Base-by-base conservation (phyloP, 2,797 vertebrate genomes). In the Cichlasoma orientale region DNA sequence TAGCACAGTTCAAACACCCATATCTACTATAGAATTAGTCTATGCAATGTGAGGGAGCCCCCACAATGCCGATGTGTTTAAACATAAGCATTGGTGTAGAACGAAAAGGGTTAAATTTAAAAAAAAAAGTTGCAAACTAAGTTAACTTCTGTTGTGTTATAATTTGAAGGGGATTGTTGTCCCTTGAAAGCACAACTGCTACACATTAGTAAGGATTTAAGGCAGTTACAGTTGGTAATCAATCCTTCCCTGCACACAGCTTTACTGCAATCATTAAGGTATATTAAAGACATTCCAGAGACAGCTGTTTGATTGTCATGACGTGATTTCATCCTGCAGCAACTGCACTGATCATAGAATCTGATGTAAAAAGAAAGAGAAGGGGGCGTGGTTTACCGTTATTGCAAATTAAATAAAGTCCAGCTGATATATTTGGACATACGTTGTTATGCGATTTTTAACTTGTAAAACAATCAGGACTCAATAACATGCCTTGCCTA, bases 281-380 rank as follows among this genome's bases (percentile, higher is more conserved):
- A 11, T 41, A 21, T n/a, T 78, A 21, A 78, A 56, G 16, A 13
- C 11, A 19, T 7, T 21, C 12, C 8, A 25, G 52, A 56, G 13
- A 66, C 19, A 25, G 25, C 2, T 31, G 41, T 19, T 55, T 47
- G 25, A 21, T 1, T 31, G 16, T 44, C 1, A 1, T 55, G 36
- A 23, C 27, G 29, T 18, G 7, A 50, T 27, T 68, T 52, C 47
- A 5, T 12, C 29, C 18, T 21, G 19, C 11, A 52, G n/a, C 33
- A 36, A 13, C 13, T 72, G 18, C n/a, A 21, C 29, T 3, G 3
- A 76, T 70, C 72, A 80, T 69, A 73, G 12, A 82, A 38, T 47
- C 41, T 75, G 47, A 78, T 72, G 57, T 86, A 19, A 84, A 80
- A 71, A 50, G 47, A 61, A 82, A 70, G 33, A 31, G 29, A 33